Conservation (phyloP, 1,140 invertebrate species). For the Cotesia vestalis region DNA sequence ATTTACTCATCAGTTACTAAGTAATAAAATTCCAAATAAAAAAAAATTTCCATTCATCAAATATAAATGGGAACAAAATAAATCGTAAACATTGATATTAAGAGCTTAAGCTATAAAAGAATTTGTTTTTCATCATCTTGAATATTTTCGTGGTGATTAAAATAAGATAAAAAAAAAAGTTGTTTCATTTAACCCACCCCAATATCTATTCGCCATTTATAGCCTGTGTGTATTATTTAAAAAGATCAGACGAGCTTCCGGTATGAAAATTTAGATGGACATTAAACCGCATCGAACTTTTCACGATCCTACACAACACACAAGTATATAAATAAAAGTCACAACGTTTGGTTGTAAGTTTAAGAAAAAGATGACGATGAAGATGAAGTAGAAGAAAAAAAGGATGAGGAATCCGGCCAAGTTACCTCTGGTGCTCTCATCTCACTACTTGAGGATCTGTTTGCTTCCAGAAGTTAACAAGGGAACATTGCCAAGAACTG, state of each 20-base stretch:
- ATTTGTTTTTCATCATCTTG: no score
- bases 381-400: not conserved
- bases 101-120: not conserved
- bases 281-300: conserved; percentile 45
- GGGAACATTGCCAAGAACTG: conserved; percentile 57
- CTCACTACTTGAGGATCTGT: conserved; percentile 40
- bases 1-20: no score
- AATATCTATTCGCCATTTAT: not conserved
- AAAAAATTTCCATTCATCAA: no score
- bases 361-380: no score
- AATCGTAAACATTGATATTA: no score
- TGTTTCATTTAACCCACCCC: no score
- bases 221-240: not conserved
- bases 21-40: no score
- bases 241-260: conserved; percentile 6
- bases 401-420: conserved; percentile 41
- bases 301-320: no score
- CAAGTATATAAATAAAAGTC: not conserved
- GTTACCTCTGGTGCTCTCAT: conserved; percentile 37
- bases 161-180: no score
- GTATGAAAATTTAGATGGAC: conserved; percentile 3
- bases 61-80: no score
- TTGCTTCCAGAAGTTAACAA: conserved; percentile 51
- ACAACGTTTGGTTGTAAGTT: not conserved
- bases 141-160: no score